A percentile compares a stretch with the other conserved stretches of the same genome.
phyloP scores from a whole-genome alignment of 2,888 invertebrate species.

The Diaprepes abbreviatus region DNA sequence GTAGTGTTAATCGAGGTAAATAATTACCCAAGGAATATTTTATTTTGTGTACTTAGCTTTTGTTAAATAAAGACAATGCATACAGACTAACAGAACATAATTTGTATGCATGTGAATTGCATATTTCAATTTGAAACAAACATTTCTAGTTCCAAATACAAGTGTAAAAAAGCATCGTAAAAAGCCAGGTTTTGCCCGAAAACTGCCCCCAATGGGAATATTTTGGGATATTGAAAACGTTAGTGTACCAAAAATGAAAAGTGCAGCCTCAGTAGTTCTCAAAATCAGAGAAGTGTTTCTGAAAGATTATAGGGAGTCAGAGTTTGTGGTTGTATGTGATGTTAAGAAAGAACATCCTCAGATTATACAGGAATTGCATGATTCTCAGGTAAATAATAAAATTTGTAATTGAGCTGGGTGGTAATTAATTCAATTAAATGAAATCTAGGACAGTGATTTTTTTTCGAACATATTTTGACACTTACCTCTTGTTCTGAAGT shows the following conservation, averaged over 20 bases:
- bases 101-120: too few relatives aligned
- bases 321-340: slow-evolving; percentile 92
- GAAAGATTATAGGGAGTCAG: slow-evolving; percentile 82
- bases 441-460: too few relatives aligned
- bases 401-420: too few relatives aligned
- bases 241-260: slow-evolving; percentile 85
- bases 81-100: too few relatives aligned
- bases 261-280: slow-evolving; percentile 83
- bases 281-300: slow-evolving; percentile 84
- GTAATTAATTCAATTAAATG: too few relatives aligned
- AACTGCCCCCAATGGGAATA: slow-evolving; percentile 77
- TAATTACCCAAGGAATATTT: too few relatives aligned
- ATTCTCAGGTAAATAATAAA: slow-evolving; percentile 76
- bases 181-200: slow-evolving; percentile 43
- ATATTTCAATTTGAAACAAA: background rate
- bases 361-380: slow-evolving; percentile 85
- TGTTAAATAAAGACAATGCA: too few relatives aligned
- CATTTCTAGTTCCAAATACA: slow-evolving; percentile 17
- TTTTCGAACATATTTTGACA: too few relatives aligned
- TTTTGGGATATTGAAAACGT: slow-evolving; percentile 97
- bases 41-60: too few relatives aligned
- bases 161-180: slow-evolving; percentile 52
- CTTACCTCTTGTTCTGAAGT: too few relatives aligned
- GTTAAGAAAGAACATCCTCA: slow-evolving; percentile 83
- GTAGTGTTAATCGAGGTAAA: slow-evolving; percentile 19